Evolutionary conservation across 2,797 vertebrate genomes (phyloP).

Genomic region (Thripadectes ignobilis): DNA sequence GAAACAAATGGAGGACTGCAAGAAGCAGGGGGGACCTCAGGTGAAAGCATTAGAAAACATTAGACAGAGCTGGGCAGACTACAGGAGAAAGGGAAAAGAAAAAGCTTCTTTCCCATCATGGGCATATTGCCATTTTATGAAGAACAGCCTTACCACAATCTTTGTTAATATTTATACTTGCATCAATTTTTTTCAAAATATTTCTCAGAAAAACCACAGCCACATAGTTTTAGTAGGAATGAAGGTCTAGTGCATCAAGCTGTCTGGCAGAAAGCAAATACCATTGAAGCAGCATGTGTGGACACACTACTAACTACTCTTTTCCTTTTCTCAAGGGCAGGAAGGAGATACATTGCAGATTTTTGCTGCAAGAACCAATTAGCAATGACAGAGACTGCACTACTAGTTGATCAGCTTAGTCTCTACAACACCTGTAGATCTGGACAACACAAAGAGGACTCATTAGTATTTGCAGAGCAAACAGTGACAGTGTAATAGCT

Average conservation of each 20-base stretch:
- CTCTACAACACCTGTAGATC: neutral
- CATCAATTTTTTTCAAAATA: neutral
- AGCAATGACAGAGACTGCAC: neutral
- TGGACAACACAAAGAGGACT: neutral
- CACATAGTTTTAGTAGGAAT: neutral
- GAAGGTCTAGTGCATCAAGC: neutral
- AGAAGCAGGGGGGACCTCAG: neutral
- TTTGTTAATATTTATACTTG: conserved; percentile 13
- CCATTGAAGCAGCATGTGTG: neutral
- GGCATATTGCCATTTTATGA: neutral
- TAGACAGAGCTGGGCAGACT: neutral
- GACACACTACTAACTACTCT: neutral
- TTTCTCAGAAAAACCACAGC: conserved; percentile 28
- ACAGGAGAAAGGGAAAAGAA: neutral
- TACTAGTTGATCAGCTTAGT: neutral
- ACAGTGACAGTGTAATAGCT: neutral
- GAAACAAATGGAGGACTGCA: neutral
- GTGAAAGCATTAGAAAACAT: neutral
- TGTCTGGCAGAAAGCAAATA: neutral
- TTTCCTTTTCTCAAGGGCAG: neutral
- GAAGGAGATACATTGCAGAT: neutral
- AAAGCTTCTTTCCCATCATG: neutral
- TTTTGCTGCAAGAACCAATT: neutral
- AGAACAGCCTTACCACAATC: neutral
- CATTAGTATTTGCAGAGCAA: neutral